Conservation (phyloP, 2,113 vertebrate species). For the Mus pahari region DNA sequence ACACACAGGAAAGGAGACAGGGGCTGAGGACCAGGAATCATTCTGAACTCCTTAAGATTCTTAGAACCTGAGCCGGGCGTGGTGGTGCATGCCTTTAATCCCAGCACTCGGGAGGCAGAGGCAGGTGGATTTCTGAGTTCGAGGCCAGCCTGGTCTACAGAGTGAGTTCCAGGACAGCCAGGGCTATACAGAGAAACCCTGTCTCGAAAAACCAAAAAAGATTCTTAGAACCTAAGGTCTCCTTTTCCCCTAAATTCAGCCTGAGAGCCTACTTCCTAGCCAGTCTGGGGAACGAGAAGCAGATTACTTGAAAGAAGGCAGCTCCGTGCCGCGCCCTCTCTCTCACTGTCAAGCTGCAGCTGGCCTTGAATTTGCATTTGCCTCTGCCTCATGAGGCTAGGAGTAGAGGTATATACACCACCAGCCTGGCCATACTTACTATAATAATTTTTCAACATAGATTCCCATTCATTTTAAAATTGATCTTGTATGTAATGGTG, state of each 20-base stretch:
- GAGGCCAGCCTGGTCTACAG: no score
- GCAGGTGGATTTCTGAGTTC: no score
- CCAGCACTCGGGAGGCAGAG: no score
- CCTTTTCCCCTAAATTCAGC: not conserved
- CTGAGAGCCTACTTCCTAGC: no score
- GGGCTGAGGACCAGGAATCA: not conserved
- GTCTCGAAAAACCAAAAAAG: no score
- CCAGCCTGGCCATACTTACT: not conserved
- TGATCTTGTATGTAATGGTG: not conserved
- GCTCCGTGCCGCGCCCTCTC: not conserved
- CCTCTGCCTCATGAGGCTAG: not conserved
- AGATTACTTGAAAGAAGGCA: not conserved
- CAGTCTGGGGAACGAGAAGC: not conserved
- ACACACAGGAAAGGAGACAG: not conserved
- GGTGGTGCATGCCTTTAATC: no score
- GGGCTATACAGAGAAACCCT: no score
- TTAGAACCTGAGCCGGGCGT: no score
- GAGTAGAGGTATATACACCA: not conserved
- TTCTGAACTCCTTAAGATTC: conserved; percentile 3
- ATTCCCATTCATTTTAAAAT: not conserved
- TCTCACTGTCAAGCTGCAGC: not conserved
- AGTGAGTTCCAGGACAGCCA: no score
- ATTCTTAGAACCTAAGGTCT: not conserved
- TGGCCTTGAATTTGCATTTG: not conserved
- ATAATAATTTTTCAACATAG: not conserved